Percentiles rank a stretch among this genome's conserved stretches.
Evolutionary conservation across 2,113 vertebrate genomes (phyloP).

Genomic region (Oryzias curvinotus): DNA sequence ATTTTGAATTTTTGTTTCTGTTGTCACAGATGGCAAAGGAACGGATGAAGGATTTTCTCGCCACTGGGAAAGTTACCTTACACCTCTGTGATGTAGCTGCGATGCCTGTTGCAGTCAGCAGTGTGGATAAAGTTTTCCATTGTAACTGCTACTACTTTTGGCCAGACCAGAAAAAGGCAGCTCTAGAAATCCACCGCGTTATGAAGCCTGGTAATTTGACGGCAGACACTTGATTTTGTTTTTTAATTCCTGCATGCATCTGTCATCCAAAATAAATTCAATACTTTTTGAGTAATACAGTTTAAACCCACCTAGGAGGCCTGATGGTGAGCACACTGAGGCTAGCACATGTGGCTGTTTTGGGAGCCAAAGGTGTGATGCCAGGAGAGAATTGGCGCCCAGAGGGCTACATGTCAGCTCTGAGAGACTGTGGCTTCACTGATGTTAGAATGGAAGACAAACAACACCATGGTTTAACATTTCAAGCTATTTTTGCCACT

Average conservation of each 20-base stretch:
- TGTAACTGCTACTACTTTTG: constrained; percentile 82
- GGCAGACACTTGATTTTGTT: neutral
- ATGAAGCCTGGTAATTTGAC: constrained; percentile 73
- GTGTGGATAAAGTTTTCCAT: constrained; percentile 76
- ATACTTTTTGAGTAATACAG: neutral
- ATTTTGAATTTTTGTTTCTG: neutral
- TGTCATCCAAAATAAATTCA: neutral
- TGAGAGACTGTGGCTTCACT: constrained; percentile 69
- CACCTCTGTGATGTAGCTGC: constrained; percentile 60
- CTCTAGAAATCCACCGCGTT: constrained; percentile 68
- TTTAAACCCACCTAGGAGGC: constrained; percentile 45
- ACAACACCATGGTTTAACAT: constrained; percentile 23
- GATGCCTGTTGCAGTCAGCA: constrained; percentile 68
- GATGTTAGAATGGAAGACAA: constrained; percentile 68
- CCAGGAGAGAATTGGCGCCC: constrained; percentile 65
- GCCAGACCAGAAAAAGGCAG: constrained; percentile 68
- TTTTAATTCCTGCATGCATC: neutral
- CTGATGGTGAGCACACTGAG: constrained; percentile 70
- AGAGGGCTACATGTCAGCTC: constrained; percentile 68
- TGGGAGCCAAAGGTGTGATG: constrained; percentile 43
- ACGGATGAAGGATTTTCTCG: constrained; percentile 51
- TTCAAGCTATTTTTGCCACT: constrained; percentile 74
- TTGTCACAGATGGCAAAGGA: constrained; percentile 53
- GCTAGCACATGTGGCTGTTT: neutral
- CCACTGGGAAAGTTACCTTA: constrained; percentile 64